These are phyloP conservation scores for Palythoa heliodiscus DNA, from an alignment of 92 coral and sea anemone species.

Conservation along the genomic window DNA sequence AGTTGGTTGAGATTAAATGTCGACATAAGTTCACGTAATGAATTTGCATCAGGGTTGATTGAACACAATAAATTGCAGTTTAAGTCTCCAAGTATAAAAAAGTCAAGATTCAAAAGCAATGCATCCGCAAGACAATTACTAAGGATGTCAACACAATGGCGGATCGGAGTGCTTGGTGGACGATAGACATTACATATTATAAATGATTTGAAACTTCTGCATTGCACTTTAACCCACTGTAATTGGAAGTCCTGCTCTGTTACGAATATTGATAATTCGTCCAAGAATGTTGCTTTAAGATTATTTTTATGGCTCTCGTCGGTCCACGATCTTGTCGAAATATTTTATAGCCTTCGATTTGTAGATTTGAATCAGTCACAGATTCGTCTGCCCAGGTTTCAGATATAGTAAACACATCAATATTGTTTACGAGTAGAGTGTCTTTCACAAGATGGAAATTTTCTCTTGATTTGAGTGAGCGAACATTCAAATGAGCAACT, in stretches of 20 bases:
- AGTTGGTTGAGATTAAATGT: too few species aligned
- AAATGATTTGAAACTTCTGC: neutral
- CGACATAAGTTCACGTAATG: neutral
- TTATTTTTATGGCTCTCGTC: neutral
- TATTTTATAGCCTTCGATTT: constrained; percentile 46
- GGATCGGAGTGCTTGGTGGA: neutral
- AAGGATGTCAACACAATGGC: neutral
- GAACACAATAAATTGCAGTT: neutral
- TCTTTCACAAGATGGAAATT: constrained; percentile 8
- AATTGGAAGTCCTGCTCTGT: neutral
- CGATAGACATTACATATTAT: neutral
- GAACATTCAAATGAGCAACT: constrained; percentile 9
- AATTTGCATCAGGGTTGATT: neutral
- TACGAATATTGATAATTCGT: neutral
- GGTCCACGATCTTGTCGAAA: neutral
- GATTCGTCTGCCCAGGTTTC: constrained; percentile 2
- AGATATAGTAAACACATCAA: constrained; percentile 11
- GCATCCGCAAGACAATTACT: neutral
- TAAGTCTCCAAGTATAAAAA: neutral
- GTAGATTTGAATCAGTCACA: constrained; percentile 21
- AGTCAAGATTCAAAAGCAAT: neutral
- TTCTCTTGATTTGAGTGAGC: constrained; percentile 17
- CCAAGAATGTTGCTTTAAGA: neutral
- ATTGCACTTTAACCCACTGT: neutral
- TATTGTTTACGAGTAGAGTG: constrained; percentile 9